Evolutionary conservation across 2,797 vertebrate genomes (phyloP).

Genomic region (Hyperoplus lanceolatus): DNA sequence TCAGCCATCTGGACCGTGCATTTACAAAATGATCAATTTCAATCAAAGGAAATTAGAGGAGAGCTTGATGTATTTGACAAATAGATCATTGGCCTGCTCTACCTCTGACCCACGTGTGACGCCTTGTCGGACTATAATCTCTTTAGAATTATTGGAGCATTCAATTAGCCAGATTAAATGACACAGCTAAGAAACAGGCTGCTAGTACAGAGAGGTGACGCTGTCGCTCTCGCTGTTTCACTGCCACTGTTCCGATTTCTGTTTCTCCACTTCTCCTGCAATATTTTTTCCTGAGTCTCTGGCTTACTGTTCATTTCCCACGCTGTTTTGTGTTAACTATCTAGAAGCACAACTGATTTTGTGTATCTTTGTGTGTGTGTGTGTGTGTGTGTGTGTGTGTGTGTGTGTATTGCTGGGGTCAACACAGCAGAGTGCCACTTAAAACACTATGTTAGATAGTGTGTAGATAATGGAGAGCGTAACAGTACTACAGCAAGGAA

Average conservation of each 20-base stretch:
- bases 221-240: constrained; percentile 19
- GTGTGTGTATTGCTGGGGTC: constrained; percentile 14
- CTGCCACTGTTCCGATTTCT: constrained; percentile 9
- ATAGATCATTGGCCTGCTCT: constrained; percentile 87
- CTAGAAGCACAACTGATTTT: constrained; percentile 6
- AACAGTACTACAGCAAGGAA: not conserved
- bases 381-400: constrained; percentile 10
- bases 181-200: constrained; percentile 74
- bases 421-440: constrained; percentile 14
- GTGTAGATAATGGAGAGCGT: constrained; percentile 8
- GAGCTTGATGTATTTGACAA: constrained; percentile 88
- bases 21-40: constrained; percentile 90
- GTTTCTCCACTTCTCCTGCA: constrained; percentile 6
- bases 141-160: constrained; percentile 85
- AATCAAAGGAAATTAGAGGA: constrained; percentile 87
- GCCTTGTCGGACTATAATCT: constrained; percentile 84
- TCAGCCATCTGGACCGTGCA: constrained; percentile 86
- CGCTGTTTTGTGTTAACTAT: constrained; percentile 17
- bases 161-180: constrained; percentile 88
- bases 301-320: constrained; percentile 20
- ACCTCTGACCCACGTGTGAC: constrained; percentile 85
- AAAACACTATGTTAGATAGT: constrained; percentile 21
- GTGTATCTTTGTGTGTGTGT: not conserved
- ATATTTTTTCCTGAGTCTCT: not conserved
- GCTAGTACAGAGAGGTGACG: constrained; percentile 63